Evolutionary conservation across 2,113 vertebrate species (phyloP).

Genomic region (Triplophysa dalaica): DNA sequence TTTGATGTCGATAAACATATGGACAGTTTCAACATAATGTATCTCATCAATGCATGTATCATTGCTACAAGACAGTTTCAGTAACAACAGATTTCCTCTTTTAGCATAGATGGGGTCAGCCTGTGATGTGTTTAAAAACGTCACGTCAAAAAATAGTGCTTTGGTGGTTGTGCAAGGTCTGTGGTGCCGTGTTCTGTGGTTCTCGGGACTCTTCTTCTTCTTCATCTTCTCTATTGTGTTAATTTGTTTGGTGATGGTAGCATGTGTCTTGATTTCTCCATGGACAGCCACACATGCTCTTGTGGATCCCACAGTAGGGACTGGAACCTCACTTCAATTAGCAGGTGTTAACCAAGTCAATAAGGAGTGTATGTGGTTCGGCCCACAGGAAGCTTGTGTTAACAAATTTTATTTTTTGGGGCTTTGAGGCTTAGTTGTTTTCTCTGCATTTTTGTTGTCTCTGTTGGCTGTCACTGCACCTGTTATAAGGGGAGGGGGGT

Average conservation of each 20-base stretch:
- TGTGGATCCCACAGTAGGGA: constrained; percentile 57
- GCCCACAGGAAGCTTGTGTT: constrained; percentile 9
- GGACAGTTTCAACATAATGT: not conserved
- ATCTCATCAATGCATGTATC: not conserved
- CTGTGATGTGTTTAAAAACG: not conserved
- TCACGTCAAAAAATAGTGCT: not conserved
- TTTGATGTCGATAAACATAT: not conserved
- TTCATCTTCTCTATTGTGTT: constrained; percentile 46
- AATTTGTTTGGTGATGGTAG: constrained; percentile 54
- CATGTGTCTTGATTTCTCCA: constrained; percentile 55
- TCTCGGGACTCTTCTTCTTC: constrained; percentile 50
- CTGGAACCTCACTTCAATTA: constrained; percentile 71
- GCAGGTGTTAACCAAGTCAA: constrained; percentile 52
- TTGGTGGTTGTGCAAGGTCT: not conserved
- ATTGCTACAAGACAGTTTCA: not conserved
- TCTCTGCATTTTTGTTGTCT: not conserved
- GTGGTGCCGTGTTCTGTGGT: not conserved
- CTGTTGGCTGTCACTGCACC: not conserved
- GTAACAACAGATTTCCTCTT: constrained; percentile 21
- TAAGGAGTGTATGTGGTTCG: not conserved
- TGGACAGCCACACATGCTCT: constrained; percentile 50
- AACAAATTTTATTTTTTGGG: constrained; percentile 2
- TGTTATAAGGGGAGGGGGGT: not conserved
- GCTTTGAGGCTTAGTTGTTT: not conserved
- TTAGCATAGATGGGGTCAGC: not conserved